Base-by-base conservation (phyloP, 1,140 invertebrate species). In the Bombus cullumanus region DNA sequence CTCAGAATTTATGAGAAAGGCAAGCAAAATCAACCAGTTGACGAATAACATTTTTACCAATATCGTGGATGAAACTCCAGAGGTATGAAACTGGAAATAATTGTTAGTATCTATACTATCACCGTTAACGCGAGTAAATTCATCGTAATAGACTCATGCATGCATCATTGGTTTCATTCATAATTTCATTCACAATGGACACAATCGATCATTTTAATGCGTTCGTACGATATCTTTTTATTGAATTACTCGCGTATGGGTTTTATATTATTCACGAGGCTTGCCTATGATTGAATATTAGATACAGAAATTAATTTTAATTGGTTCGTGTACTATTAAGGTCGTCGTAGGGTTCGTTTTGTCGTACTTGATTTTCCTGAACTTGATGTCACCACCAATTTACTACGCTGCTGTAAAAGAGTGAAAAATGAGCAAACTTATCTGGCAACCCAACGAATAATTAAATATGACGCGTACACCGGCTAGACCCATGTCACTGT, bases 401-500 rank as follows among this genome's bases (percentile, higher is more conserved):
- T 22, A 83, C 22, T 59, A 0, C 31, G 41, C 47, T 1, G 13
- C 22, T 34, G 37, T 5, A 72, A 43, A 68, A 4, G 41, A 66
- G 62, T 10, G 41, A 69, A 69, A 81, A 81, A 71, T 57, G 74
- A 81, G 68, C 47, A 82, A 88, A 74, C 62, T 47, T 43, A 47
- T 43, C 31, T 66, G 79, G 66, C 83, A 75, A 79, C 22, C 59
- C 88, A 76, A 79, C 87, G 73, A 82, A 85, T 89, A 89, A 89
- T 89, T 89, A 89, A 89, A 89, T 64, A 83, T 79, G 87, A 89
- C 68, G 78, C 68, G 83, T 87, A 89, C 53, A 75, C 39, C 59
- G 57, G 25, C 77, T 64, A 39, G 62, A 22, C 31, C 6, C 37
- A 6, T 28, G 22, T 37, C 18, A 43, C 37, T 66, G 64, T 43